Evolutionary conservation across 1,140 invertebrate genomes (phyloP).

Genomic region (Sminthurinus signatus): DNA sequence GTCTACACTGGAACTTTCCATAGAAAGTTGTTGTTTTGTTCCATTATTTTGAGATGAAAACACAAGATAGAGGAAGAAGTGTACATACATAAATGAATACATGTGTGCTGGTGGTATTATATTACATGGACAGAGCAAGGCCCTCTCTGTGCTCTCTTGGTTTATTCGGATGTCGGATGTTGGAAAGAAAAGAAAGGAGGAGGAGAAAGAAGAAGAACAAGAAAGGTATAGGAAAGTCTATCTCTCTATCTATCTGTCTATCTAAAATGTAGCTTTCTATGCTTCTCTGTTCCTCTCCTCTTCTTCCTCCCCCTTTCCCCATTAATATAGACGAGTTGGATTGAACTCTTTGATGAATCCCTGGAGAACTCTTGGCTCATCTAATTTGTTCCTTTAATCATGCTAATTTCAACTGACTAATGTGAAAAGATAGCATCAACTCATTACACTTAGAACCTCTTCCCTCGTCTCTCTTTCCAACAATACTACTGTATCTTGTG

Average conservation of each 20-base stretch:
- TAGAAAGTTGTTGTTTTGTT: too few relatives aligned
- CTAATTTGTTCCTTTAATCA: conserved; percentile 37
- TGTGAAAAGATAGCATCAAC: conserved; percentile 2
- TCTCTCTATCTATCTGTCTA: neutral
- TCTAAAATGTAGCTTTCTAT: neutral
- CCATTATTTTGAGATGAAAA: too few relatives aligned
- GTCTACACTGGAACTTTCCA: too few relatives aligned
- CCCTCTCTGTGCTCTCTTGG: too few relatives aligned
- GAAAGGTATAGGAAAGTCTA: neutral
- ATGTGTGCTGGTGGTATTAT: too few relatives aligned
- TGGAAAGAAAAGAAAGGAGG: too few relatives aligned
- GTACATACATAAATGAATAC: too few relatives aligned
- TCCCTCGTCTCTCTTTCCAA: neutral
- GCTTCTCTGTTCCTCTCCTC: neutral
- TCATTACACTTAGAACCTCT: neutral
- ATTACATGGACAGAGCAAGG: too few relatives aligned
- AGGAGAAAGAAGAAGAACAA: too few relatives aligned
- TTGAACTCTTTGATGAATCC: conserved; percentile 31
- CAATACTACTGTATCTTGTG: neutral
- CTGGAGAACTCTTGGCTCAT: conserved; percentile 23
- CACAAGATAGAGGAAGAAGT: too few relatives aligned
- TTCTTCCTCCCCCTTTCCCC: neutral
- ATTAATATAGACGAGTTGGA: conserved; percentile 1
- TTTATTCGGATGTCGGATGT: too few relatives aligned
- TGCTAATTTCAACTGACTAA: conserved; percentile 28